A percentile compares a stretch with the other conserved stretches of the same genome.
These are phyloP conservation scores for Parochlus steinenii DNA, from an alignment of 2,888 invertebrate species.

Conservation along the genomic window DNA sequence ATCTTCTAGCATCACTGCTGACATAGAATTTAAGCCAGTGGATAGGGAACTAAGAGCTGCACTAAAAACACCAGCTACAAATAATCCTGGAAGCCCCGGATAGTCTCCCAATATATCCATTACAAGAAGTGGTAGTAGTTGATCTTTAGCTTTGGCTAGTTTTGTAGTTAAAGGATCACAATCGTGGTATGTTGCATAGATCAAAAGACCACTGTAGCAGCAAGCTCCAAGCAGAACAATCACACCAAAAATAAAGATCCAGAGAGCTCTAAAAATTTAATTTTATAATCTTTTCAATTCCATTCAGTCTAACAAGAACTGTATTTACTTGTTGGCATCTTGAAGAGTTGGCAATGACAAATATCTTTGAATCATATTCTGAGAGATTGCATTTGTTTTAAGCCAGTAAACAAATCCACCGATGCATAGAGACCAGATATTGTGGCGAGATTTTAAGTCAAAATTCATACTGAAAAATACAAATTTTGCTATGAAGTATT, in stretches of 20 bases:
- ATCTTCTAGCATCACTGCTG: slow-evolving; percentile 57
- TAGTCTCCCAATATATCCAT: slow-evolving; percentile 66
- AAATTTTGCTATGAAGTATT: slow-evolving; percentile 10
- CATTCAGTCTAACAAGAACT: neutral
- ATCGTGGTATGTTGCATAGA: slow-evolving; percentile 66
- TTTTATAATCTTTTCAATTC: neutral
- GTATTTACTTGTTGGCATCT: slow-evolving; percentile 38
- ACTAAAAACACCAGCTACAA: slow-evolving; percentile 81
- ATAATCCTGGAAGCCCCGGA: slow-evolving; percentile 72
- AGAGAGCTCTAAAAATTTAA: slow-evolving; percentile 28
- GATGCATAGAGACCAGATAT: slow-evolving; percentile 43
- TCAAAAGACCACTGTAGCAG: slow-evolving; percentile 70
- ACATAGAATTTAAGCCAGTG: slow-evolving; percentile 60
- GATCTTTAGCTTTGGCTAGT: slow-evolving; percentile 55
- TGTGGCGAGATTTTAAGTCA: slow-evolving; percentile 54
- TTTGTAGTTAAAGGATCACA: slow-evolving; percentile 72
- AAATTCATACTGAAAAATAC: slow-evolving; percentile 36
- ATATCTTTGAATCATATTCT: slow-evolving; percentile 65
- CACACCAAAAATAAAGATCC: slow-evolving; percentile 63
- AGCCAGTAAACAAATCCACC: slow-evolving; percentile 59
- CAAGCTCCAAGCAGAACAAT: slow-evolving; percentile 56
- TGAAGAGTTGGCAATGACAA: slow-evolving; percentile 47
- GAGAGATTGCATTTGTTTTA: slow-evolving; percentile 55
- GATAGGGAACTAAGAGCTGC: slow-evolving; percentile 71
- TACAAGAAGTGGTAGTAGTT: slow-evolving; percentile 65